Percentiles rank a stretch among this genome's conserved stretches.
These are phyloP conservation scores for Drosophila fulvimacula DNA, from an alignment of 2,888 invertebrate species.

Conservation along the genomic window DNA sequence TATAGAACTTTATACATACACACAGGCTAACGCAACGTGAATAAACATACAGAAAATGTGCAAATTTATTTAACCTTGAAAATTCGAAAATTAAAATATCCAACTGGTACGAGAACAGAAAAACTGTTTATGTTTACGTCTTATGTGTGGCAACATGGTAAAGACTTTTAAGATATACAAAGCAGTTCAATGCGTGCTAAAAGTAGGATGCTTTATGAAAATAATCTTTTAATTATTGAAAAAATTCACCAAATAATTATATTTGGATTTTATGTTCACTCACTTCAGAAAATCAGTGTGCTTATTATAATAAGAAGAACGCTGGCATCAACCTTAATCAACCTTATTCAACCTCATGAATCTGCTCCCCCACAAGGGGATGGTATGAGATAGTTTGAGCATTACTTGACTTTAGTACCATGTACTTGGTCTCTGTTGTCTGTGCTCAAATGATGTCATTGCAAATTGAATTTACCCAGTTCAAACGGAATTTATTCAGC, in stretches of 20 bases:
- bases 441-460: slow-evolving; percentile 59
- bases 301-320: not conserved
- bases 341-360: slow-evolving; percentile 53
- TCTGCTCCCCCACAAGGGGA: slow-evolving; percentile 27
- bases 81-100: slow-evolving; percentile 61
- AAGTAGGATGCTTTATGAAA: not conserved
- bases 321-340: slow-evolving; percentile 23
- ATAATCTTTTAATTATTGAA: not conserved
- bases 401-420: slow-evolving; percentile 6
- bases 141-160: slow-evolving; percentile 15
- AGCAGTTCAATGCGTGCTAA: not conserved
- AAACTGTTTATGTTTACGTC: slow-evolving; percentile 47
- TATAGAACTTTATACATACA: slow-evolving; percentile 19
- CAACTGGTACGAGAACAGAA: slow-evolving; percentile 19
- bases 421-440: slow-evolving; percentile 24
- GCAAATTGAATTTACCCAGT: slow-evolving; percentile 69
- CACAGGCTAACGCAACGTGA: slow-evolving; percentile 19
- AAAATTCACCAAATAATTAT: no score
- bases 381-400: not conserved
- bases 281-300: not conserved
- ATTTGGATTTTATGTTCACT: not conserved
- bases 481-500: slow-evolving; percentile 67
- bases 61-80: slow-evolving; percentile 79
- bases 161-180: slow-evolving; percentile 7
- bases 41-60: slow-evolving; percentile 58